phyloP scores from a whole-genome alignment of 1,140 invertebrate species.

The Euborellia annulipes region DNA sequence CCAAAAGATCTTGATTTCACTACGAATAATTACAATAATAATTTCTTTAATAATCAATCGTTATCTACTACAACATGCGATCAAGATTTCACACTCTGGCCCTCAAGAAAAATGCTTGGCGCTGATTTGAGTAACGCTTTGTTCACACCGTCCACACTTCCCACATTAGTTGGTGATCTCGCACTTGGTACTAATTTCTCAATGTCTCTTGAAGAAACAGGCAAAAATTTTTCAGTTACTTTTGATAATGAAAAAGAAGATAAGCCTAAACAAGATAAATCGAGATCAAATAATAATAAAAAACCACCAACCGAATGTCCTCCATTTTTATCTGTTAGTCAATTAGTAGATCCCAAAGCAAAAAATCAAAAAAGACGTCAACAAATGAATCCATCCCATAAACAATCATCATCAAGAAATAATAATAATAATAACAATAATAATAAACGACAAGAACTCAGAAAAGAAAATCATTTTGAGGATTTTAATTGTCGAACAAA shows the following conservation, averaged over 20 bases:
- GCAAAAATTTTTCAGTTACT: constrained; percentile 1
- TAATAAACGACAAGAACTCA: constrained; percentile 1
- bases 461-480: constrained; percentile 2
- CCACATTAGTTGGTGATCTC: constrained; percentile 39
- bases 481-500: too few relatives aligned
- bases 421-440: constrained; percentile 2
- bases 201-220: constrained; percentile 5
- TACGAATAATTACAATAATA: too few relatives aligned
- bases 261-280: too few relatives aligned
- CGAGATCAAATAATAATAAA: too few relatives aligned
- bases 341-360: constrained; percentile 35
- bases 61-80: too few relatives aligned
- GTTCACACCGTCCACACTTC: constrained; percentile 33
- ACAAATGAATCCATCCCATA: not conserved
- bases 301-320: constrained; percentile 10
- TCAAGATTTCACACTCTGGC: too few relatives aligned
- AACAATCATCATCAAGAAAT: constrained; percentile 2
- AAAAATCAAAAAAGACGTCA: constrained; percentile 8
- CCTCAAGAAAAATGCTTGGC: too few relatives aligned
- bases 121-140: constrained; percentile 3
- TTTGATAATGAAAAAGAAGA: too few relatives aligned
- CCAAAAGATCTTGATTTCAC: too few relatives aligned
- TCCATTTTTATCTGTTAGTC: constrained; percentile 44
- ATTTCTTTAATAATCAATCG: too few relatives aligned
- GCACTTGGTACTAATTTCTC: constrained; percentile 31